A percentile compares a stretch with the other conserved stretches of the same genome.
Evolutionary conservation across 2,113 vertebrate species (phyloP).

Genomic region (Fukomys damarensis): DNA sequence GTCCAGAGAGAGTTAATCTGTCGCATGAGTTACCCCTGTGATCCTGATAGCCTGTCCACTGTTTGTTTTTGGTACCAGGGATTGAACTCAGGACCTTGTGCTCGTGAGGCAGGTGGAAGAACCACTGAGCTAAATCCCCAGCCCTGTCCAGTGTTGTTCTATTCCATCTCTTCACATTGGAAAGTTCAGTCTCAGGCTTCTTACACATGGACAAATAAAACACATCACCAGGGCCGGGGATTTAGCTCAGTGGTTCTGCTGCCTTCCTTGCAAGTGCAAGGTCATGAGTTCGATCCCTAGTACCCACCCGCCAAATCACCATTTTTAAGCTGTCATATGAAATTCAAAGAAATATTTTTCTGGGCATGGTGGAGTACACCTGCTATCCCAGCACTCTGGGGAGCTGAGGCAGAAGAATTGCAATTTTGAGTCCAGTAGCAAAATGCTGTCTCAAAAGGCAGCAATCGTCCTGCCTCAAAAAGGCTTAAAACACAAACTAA

Average conservation of each 20-base stretch:
- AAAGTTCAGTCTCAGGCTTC: neutral
- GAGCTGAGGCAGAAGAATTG: neutral
- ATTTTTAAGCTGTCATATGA: neutral
- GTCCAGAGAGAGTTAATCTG: neutral
- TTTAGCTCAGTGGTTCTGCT: too few relatives aligned
- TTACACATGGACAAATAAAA: neutral
- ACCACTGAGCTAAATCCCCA: too few relatives aligned
- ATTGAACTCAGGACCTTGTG: too few relatives aligned
- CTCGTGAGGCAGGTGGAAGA: too few relatives aligned
- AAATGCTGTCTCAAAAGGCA: neutral
- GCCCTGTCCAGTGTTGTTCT: neutral
- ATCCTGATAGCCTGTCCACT: neutral
- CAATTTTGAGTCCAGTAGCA: neutral
- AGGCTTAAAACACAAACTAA: too few relatives aligned
- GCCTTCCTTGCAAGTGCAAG: too few relatives aligned
- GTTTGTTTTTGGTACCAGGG: too few relatives aligned
- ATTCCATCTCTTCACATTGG: neutral
- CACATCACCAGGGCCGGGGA: too few relatives aligned
- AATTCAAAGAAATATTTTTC: slow-evolving; percentile 18
- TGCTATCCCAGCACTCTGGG: neutral
- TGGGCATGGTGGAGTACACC: neutral
- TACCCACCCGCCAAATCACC: too few relatives aligned
- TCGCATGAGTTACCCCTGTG: neutral
- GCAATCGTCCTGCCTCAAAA: neutral
- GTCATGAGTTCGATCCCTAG: too few relatives aligned